Conservation (phyloP, 2,797 vertebrate species). For the Leptatherina wallacei region DNA sequence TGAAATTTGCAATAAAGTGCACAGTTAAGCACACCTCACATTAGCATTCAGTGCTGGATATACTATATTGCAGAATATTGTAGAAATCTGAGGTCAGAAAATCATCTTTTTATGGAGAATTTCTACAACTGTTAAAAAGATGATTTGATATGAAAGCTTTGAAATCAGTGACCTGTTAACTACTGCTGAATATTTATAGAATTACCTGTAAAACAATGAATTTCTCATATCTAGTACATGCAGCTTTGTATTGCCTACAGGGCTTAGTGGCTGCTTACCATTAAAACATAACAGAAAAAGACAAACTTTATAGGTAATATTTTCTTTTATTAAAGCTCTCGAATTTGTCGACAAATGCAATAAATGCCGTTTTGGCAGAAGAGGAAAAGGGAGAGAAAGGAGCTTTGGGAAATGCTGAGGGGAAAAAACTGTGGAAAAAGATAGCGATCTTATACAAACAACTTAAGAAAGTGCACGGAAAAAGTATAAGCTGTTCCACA, state of each 20-base stretch:
- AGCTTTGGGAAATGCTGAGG: constrained; percentile 10
- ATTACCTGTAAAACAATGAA: not conserved
- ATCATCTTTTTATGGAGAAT: constrained; percentile 1
- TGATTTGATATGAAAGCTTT: constrained; percentile 15
- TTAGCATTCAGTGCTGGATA: constrained; percentile 8
- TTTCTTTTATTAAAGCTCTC: not conserved
- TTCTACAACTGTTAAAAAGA: constrained; percentile 4
- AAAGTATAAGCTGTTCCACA: constrained; percentile 56
- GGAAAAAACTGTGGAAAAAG: constrained; percentile 7
- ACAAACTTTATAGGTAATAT: not conserved
- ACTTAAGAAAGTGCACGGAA: constrained; percentile 30
- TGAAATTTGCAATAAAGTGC: constrained; percentile 7
- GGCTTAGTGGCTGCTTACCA: not conserved
- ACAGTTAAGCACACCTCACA: constrained; percentile 7
- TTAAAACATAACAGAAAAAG: not conserved
- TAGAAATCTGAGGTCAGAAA: constrained; percentile 20
- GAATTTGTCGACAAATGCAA: constrained; percentile 8
- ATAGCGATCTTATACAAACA: constrained; percentile 32
- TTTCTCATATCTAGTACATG: not conserved
- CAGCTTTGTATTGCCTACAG: not conserved
- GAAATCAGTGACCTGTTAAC: not conserved
- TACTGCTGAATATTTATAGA: not conserved
- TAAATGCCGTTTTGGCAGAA: constrained; percentile 29
- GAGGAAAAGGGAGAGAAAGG: constrained; percentile 11
- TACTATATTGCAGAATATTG: too few relatives aligned